Evolutionary conservation across 2,113 vertebrate genomes (phyloP).

Genomic region (Toxostoma redivivum): DNA sequence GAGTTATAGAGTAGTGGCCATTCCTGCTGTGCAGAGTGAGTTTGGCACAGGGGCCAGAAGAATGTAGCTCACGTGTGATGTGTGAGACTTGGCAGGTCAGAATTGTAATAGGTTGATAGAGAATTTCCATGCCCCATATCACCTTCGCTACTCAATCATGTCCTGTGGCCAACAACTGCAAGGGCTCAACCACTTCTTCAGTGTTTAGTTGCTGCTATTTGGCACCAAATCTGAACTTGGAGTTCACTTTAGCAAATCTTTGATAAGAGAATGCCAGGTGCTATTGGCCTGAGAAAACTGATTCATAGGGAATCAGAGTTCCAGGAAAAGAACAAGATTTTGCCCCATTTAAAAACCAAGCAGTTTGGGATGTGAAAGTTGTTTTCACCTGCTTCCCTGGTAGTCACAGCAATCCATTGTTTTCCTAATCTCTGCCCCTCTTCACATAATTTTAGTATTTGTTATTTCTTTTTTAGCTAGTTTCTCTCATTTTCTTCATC

Average conservation of each 20-base stretch:
- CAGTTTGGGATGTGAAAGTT: neutral
- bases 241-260: neutral
- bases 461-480: neutral
- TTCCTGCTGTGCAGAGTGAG: neutral
- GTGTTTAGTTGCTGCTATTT: neutral
- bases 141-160: neutral
- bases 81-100: neutral
- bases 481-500: neutral
- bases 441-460: neutral
- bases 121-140: neutral
- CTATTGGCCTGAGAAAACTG: neutral
- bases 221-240: neutral
- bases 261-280: neutral
- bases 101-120: neutral
- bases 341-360: neutral
- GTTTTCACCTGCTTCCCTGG: neutral
- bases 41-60: neutral
- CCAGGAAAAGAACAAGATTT: neutral
- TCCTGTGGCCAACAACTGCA: neutral
- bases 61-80: accelerated
- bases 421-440: neutral
- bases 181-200: neutral
- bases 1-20: neutral
- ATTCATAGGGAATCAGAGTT: neutral
- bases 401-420: neutral